A percentile compares a stretch with the other conserved stretches of the same genome.
phyloP scores from a whole-genome alignment of 2,797 vertebrate genomes.

The Xerus rutilus region DNA sequence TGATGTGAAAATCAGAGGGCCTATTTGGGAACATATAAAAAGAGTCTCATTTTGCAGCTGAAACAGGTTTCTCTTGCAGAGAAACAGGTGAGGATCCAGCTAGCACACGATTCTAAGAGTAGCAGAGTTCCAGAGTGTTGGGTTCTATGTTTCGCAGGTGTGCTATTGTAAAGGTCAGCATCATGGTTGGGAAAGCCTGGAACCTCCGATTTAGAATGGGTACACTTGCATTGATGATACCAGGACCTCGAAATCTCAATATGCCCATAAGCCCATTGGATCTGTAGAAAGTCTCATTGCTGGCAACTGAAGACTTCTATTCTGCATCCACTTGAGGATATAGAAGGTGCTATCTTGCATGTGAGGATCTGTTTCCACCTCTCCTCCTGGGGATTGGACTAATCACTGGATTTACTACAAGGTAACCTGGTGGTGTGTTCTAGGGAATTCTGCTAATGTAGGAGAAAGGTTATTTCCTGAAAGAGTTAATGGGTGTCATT shows the following conservation, averaged over 20 bases:
- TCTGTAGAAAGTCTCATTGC: background rate
- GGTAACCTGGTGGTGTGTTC: background rate
- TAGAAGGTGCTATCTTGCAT: background rate
- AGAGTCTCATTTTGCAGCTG: background rate
- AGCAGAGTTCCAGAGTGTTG: background rate
- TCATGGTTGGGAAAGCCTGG: background rate
- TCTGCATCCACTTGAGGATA: background rate
- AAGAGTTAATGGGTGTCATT: background rate
- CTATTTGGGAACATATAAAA: conserved; percentile 22
- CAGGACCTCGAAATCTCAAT: background rate
- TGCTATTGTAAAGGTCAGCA: background rate
- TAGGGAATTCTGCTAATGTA: background rate
- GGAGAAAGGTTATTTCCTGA: background rate
- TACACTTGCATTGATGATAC: background rate
- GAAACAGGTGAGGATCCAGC: background rate
- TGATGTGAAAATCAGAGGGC: conserved; percentile 20
- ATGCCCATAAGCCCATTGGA: background rate
- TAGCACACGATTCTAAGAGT: background rate
- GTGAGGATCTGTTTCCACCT: background rate
- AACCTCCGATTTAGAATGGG: background rate
- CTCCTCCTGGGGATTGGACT: background rate
- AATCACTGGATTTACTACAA: background rate
- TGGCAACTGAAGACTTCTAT: background rate
- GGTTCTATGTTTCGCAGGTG: background rate
- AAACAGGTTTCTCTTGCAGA: background rate